phyloP scores from a whole-genome alignment of 1,140 invertebrate genomes.

The Apis cerana region DNA sequence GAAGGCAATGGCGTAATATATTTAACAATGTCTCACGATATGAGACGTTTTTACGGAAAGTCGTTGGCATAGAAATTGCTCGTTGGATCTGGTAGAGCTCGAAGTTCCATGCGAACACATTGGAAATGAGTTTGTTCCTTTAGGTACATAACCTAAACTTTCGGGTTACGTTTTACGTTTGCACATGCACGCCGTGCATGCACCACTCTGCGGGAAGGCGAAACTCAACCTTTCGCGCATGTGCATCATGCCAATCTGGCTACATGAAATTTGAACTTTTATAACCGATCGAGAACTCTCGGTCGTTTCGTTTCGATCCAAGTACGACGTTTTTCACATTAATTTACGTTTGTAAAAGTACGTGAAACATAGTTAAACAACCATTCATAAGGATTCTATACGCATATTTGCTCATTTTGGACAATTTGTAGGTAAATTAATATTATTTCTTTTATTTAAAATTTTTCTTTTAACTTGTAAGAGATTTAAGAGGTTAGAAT shows the following conservation, averaged over 20 bases:
- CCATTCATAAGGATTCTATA: no score
- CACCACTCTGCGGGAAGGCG: background rate
- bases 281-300: constrained; percentile 60
- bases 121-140: constrained; percentile 66
- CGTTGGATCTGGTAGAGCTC: constrained; percentile 53
- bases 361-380: no score
- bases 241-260: background rate
- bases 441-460: no score
- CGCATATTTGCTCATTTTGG: no score
- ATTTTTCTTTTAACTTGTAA: no score
- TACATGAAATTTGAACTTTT: constrained; percentile 58
- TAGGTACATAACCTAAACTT: constrained; percentile 54
- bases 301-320: constrained; percentile 54
- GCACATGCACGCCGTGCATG: background rate
- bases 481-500: no score
- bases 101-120: constrained; percentile 56
- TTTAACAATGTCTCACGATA: constrained; percentile 71
- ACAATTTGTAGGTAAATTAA: no score
- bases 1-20: constrained; percentile 69
- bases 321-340: constrained; percentile 35
- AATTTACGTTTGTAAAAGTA: constrained; percentile 34
- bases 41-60: constrained; percentile 75
- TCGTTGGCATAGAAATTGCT: constrained; percentile 79
- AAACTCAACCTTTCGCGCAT: background rate
- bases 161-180: constrained; percentile 26